These are phyloP conservation scores for Eupithecia subumbrata DNA, from an alignment of 2,888 invertebrate species.

Conservation along the genomic window DNA sequence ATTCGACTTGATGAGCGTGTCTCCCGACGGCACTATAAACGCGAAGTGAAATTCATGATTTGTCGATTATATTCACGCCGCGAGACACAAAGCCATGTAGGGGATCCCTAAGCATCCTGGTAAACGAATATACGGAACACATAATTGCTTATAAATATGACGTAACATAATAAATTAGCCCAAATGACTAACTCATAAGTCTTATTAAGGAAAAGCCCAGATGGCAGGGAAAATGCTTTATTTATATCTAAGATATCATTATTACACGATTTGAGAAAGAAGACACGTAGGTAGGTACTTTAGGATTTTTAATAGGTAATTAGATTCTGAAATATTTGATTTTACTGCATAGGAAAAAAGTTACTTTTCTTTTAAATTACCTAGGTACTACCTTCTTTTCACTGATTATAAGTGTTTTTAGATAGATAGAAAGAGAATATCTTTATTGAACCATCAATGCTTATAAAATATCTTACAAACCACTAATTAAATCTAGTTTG, in stretches of 20 bases:
- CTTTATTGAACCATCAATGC: no score
- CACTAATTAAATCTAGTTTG: no score
- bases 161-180: slow-evolving; percentile 49
- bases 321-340: background rate
- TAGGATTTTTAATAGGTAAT: background rate
- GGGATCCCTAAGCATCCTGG: background rate
- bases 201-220: slow-evolving; percentile 53
- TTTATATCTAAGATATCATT: background rate
- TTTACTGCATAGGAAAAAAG: background rate
- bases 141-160: slow-evolving; percentile 52
- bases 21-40: background rate
- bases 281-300: background rate
- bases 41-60: background rate
- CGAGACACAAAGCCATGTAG: background rate
- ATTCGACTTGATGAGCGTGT: background rate
- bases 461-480: no score
- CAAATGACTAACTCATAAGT: slow-evolving; percentile 45
- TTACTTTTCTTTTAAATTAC: no score
- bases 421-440: no score
- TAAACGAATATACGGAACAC: slow-evolving; percentile 8
- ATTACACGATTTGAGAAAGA: background rate
- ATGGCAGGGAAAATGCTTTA: slow-evolving; percentile 55
- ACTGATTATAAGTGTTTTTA: no score
- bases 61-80: background rate
- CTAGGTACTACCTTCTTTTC: no score